Conservation (phyloP, 2,888 invertebrate genomes). For the Monochamus alternatus region DNA sequence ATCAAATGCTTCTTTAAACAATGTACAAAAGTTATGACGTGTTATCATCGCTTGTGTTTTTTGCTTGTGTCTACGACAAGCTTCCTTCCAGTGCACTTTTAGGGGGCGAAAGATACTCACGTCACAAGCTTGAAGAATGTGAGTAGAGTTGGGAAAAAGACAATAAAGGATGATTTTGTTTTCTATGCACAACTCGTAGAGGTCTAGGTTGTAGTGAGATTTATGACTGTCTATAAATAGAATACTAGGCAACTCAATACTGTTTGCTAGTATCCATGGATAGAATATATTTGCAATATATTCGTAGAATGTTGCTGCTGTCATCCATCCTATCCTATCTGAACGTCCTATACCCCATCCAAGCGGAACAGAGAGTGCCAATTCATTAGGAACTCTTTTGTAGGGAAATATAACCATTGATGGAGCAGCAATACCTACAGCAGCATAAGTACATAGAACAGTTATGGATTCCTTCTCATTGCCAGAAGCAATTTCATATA, state of each 20-base stretch:
- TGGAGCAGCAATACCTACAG: neutral
- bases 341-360: neutral
- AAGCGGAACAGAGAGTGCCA: neutral
- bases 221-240: neutral
- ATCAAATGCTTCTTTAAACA: slow-evolving; percentile 9
- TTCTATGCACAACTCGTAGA: neutral
- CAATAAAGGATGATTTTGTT: neutral
- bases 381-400: neutral
- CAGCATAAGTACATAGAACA: neutral
- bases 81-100: neutral
- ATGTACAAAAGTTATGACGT: neutral
- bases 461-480: neutral
- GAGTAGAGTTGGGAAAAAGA: neutral
- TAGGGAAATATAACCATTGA: neutral
- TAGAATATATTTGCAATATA: neutral
- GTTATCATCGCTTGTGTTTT: neutral
- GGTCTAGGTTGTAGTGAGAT: neutral
- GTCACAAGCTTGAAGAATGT: neutral
- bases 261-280: neutral
- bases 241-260: neutral
- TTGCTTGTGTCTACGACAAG: neutral
- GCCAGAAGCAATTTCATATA: neutral
- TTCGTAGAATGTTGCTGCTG: neutral
- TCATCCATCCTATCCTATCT: neutral
- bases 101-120: neutral